Conservation (phyloP, 2,888 invertebrate species). For the Agrochola circellaris region DNA sequence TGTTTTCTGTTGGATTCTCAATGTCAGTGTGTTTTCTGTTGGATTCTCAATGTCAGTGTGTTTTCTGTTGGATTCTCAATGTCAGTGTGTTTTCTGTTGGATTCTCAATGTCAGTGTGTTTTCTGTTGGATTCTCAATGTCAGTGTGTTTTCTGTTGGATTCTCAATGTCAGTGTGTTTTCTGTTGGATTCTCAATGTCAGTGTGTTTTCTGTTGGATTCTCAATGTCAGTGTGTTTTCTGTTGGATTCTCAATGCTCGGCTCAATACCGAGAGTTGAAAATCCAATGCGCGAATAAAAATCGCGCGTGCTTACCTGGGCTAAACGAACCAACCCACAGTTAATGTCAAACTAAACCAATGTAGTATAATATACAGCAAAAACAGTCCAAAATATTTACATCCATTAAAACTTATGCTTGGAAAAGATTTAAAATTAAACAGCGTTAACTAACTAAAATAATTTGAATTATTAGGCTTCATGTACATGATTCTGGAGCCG, state of each 20-base stretch:
- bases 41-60: no score
- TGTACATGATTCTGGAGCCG: no score
- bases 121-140: neutral
- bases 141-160: neutral
- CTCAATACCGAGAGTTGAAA: neutral
- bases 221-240: no score
- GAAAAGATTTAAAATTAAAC: neutral
- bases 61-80: neutral
- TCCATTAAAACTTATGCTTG: neutral
- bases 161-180: no score
- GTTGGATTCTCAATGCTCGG: neutral
- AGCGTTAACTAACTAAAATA: neutral
- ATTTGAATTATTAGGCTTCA: no score
- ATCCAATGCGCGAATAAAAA: neutral
- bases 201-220: neutral
- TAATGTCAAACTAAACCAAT: neutral
- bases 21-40: neutral
- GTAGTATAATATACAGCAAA: neutral
- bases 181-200: neutral
- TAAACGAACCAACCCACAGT: neutral
- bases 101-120: no score
- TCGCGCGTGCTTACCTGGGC: neutral
- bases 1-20: neutral
- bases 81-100: neutral
- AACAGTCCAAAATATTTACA: neutral